Evolutionary conservation across 1,140 invertebrate species (phyloP), one percentile per base, ranked within the genome.

Genomic region (Trichogramma pretiosum): DNA sequence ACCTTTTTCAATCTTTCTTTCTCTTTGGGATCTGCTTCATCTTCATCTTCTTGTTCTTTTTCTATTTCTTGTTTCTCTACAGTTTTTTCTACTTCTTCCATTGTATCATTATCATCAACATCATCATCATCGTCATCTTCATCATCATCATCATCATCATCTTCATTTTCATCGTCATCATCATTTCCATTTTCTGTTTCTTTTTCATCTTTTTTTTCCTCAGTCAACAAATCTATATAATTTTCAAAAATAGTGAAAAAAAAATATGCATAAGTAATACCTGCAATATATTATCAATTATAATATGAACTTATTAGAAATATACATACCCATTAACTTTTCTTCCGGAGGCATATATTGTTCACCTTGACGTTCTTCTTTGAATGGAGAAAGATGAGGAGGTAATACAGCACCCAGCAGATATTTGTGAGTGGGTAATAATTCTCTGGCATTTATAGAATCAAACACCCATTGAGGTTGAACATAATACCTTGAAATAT

Each of bases 381-480:
- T 80, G 73, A 99, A 99, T 55, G 97, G 97, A 48, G 95, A 99
- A 23, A 99, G 72, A 78, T 99, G 97, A 8, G 96, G 93, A 14
- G 97, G 97, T 38, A 99, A 72, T 16, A 79, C 65, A 48, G 79
- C 85, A 11, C 93, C 94, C 58, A 93, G 85, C 56, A 98, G 85
- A 71, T 99, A 99, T 59, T 91, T 85, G 61, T 94, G 86, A 9
- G 93, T 85, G 1, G 95, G 93, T 18, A 98, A 68, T 18, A 98
- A 64, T 50, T 81, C 76, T 37, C 85, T 75, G 3, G 83, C 80
- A 76, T 99, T 99, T 0, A 99, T 78, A 60, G 83, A 87, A 75
- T 99, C 97, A 74, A 96, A 98, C 1, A 99, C 74, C 96, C 96
- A 99, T 68, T 99, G 97, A 0, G 97, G 97, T 70, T 99, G 97